Base-by-base conservation (phyloP, 1,140 invertebrate species). In the Pteromalus puparum region DNA sequence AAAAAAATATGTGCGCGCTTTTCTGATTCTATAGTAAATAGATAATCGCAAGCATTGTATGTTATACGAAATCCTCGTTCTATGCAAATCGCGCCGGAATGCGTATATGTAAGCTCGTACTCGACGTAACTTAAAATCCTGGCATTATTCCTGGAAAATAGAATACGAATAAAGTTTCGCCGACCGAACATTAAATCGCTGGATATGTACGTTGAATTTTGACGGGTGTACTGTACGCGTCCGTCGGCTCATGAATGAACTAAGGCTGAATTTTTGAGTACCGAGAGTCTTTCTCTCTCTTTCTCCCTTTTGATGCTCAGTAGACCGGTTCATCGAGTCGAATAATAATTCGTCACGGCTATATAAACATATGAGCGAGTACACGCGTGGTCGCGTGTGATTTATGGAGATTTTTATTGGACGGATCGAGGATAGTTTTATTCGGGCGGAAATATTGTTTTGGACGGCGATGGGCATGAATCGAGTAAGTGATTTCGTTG, bases 331-430 rank as follows among this genome's bases (percentile, higher is more conserved):
- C 76, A 79, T 79, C 76, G 68, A 73, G 12, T 79, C 76, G 73
- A 81, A 86, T 79, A 84, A 76, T 85, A 82, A 85, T 81, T 81
- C 75, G 75, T 82, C 77, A 82, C 78, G 85, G 80, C 53, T 86
- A 70, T 81, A 73, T 79, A 84, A 84, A 86, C 79, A 84, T 83
- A 79, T 26, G 70, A 75, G 42, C 24, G 76, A 21, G 28, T 13
- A 67, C n/a, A 34, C 81, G 30, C 34, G 48, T 18, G 53, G 46
- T 68, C 61, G 48, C 24, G 1, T 24, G 15, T 83, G 75, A 83
- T 83, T 83, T 78, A 83, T 83, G 65, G 65, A 70, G 74, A 83
- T 79, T 84, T 84, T 79, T 79, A 84, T 84, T 84, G 76, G 76
- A 74, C 28, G 28, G 76, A 84, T 84, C 48, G 67, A 48, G 48